These are phyloP conservation scores for Portunus trituberculatus DNA, from an alignment of 1,140 invertebrate genomes.

Conservation along the genomic window DNA sequence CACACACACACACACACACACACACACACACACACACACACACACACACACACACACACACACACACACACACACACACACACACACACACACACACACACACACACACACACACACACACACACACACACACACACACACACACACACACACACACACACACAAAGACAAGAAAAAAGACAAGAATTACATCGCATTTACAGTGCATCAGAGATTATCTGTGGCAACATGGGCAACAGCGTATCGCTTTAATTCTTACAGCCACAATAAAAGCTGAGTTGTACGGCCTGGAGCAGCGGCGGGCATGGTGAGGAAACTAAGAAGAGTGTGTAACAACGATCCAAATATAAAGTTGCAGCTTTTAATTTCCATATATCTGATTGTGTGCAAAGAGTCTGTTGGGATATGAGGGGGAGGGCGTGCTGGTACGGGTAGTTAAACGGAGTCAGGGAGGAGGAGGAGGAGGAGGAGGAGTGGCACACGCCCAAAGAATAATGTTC, in stretches of 20 bases:
- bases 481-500: conserved; percentile 3
- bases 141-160: background rate
- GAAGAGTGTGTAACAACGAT: background rate
- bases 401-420: background rate
- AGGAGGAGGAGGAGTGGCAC: background rate
- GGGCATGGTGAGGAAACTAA: background rate
- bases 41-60: background rate
- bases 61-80: background rate
- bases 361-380: conserved; percentile 14
- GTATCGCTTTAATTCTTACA: background rate
- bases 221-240: background rate
- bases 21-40: background rate
- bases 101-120: background rate
- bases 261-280: background rate
- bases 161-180: background rate
- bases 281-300: background rate
- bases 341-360: background rate
- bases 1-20: background rate
- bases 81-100: background rate
- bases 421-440: background rate
- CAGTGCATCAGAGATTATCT: background rate
- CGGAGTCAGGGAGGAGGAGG: background rate
- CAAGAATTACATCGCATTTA: conserved; percentile 9
- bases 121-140: background rate
- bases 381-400: background rate